A percentile compares a stretch with the other conserved stretches of the same genome.
phyloP scores from a whole-genome alignment of 2,113 vertebrate genomes.

The Etheostoma spectabile region DNA sequence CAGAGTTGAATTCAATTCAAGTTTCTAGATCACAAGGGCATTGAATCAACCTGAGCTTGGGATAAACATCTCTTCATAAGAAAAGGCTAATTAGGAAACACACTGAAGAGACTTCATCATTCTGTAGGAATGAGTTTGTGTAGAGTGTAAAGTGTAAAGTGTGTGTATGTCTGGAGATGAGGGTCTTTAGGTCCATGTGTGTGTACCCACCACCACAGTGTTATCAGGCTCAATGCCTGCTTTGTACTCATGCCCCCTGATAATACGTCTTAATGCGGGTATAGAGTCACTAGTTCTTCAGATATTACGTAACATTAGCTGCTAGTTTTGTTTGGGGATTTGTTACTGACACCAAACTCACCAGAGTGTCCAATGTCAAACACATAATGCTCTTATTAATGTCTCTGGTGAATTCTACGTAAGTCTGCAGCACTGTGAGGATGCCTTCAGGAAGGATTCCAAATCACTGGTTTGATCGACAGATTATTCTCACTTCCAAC shows the following conservation, averaged over 20 bases:
- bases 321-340: constrained; percentile 40
- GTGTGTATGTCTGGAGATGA: neutral
- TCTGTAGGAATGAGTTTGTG: neutral
- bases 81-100: constrained; percentile 20
- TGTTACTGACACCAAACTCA: constrained; percentile 27
- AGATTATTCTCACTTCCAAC: neutral
- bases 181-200: neutral
- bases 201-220: neutral
- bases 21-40: neutral
- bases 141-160: too few species aligned
- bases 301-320: constrained; percentile 34
- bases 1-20: constrained; percentile 23
- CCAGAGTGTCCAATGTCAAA: constrained; percentile 14
- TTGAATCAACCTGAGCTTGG: neutral
- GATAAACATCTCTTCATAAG: constrained; percentile 29
- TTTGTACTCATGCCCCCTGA: constrained; percentile 31
- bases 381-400: constrained; percentile 36
- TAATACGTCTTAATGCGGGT: constrained; percentile 26
- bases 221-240: constrained; percentile 21
- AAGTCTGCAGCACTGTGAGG: constrained; percentile 8
- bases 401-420: constrained; percentile 13
- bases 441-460: neutral
- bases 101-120: neutral
- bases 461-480: neutral
- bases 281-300: constrained; percentile 21